A percentile compares a stretch with the other conserved stretches of the same genome.
These are phyloP conservation scores for Imbricaverruca yamaguchii DNA, from an alignment of 2,888 invertebrate species.

Conservation along the genomic window DNA sequence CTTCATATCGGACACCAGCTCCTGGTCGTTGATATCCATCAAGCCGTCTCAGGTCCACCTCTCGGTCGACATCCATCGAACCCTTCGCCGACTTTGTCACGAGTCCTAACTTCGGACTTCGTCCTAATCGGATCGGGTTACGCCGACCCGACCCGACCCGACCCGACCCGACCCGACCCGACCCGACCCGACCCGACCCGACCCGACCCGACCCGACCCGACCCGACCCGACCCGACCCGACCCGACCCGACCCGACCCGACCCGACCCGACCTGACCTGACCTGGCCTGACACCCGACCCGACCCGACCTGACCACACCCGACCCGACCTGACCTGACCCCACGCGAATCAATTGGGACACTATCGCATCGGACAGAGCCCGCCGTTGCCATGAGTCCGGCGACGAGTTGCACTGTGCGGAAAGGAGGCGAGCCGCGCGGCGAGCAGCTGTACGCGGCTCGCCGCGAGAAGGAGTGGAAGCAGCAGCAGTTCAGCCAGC, in stretches of 20 bases:
- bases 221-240: background rate
- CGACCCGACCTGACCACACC: background rate
- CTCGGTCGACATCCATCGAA: too few species aligned
- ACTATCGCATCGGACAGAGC: too few species aligned
- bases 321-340: background rate
- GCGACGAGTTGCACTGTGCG: background rate
- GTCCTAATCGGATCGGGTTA: too few species aligned
- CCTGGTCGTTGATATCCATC: too few species aligned
- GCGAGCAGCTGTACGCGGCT: constrained; percentile 11
- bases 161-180: background rate
- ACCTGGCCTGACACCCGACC: too few species aligned
- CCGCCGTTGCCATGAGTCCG: background rate
- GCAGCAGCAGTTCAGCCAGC: constrained; percentile 13
- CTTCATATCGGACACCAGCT: too few species aligned
- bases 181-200: background rate
- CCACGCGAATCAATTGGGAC: too few species aligned
- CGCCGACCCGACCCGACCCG: too few species aligned
- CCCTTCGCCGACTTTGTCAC: too few species aligned
- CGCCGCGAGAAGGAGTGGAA: background rate
- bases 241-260: background rate
- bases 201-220: background rate
- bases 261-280: background rate
- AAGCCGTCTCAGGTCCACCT: too few species aligned
- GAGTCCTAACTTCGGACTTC: too few species aligned
- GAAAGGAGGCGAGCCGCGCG: background rate